These are phyloP conservation scores for Melanotaenia nigrans DNA, from an alignment of 2,797 vertebrate genomes.

Conservation along the genomic window DNA sequence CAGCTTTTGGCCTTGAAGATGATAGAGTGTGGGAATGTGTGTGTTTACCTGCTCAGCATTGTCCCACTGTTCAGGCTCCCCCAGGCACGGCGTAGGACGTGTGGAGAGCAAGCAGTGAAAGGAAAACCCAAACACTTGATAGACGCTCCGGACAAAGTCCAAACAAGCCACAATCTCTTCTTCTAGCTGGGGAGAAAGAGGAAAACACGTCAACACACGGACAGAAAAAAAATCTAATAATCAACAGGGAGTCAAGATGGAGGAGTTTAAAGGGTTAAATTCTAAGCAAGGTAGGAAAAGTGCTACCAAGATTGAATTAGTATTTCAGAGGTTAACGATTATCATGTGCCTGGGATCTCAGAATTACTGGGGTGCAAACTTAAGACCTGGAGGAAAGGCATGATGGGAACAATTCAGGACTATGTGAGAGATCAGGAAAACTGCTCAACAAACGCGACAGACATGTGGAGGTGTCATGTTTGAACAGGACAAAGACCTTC, in stretches of 20 bases:
- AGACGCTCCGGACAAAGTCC: slow-evolving; percentile 89
- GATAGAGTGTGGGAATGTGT: slow-evolving; percentile 3
- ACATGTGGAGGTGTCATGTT: slow-evolving; percentile 60
- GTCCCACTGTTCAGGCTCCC: slow-evolving; percentile 90
- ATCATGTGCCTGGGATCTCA: slow-evolving; percentile 33
- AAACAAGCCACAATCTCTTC: slow-evolving; percentile 89
- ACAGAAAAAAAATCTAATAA: slow-evolving; percentile 4
- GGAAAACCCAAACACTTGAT: slow-evolving; percentile 90
- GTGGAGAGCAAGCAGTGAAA: slow-evolving; percentile 91
- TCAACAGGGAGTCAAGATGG: slow-evolving; percentile 1
- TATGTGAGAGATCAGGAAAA: slow-evolving; percentile 38
- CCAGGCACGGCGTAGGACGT: slow-evolving; percentile 87
- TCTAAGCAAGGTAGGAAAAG: slow-evolving; percentile 1
- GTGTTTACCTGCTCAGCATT: slow-evolving; percentile 87
- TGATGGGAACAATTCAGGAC: slow-evolving; percentile 36
- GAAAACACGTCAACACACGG: background rate
- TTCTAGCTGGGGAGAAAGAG: slow-evolving; percentile 82
- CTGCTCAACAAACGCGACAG: slow-evolving; percentile 33
- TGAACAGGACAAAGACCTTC: slow-evolving; percentile 65
- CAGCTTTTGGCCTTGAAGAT: background rate
- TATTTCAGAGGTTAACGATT: slow-evolving; percentile 22
- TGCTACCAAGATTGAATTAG: slow-evolving; percentile 31
- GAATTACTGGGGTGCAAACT: slow-evolving; percentile 29
- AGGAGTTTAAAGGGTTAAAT: slow-evolving; percentile 11
- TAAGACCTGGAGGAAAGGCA: slow-evolving; percentile 23